A percentile compares a stretch with the other conserved stretches of the same genome.
Conservation (phyloP, 1,140 invertebrate genomes). For the Littorina saxatilis region DNA sequence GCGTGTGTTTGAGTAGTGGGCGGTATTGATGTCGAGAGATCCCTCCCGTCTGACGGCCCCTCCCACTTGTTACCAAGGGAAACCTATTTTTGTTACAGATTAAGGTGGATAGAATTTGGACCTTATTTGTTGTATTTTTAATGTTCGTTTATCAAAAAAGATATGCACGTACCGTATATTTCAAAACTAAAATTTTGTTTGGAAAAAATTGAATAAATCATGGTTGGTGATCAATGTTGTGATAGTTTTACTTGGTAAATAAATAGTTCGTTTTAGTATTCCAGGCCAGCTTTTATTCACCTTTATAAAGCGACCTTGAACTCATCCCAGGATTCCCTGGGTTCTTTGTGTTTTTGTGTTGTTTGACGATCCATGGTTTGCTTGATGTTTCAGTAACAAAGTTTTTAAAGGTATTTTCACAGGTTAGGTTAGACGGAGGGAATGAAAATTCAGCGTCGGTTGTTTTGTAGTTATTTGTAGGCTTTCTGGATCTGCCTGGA, state of each 20-base stretch:
- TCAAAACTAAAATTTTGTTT: too few relatives aligned
- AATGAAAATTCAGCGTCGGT: neutral
- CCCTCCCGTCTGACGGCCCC: neutral
- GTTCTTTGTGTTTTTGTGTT: conserved; percentile 8
- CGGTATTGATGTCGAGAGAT: neutral
- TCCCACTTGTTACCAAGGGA: conserved; percentile 26
- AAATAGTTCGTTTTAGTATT: too few relatives aligned
- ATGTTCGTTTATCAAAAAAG: too few relatives aligned
- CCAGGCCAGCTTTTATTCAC: conserved; percentile 3
- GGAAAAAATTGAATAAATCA: too few relatives aligned
- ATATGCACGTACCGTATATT: too few relatives aligned
- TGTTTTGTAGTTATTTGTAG: neutral
- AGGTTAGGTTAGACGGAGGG: neutral
- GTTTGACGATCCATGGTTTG: neutral
- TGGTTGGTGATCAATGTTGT: too few relatives aligned
- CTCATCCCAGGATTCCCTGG: conserved; percentile 24
- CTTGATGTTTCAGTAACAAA: neutral
- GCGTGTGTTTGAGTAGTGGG: neutral
- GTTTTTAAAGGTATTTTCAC: neutral
- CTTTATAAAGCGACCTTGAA: conserved; percentile 18
- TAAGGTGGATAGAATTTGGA: neutral
- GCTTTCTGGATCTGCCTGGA: neutral
- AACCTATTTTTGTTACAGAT: conserved; percentile 1
- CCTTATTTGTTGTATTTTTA: neutral
- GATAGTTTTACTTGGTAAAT: too few relatives aligned